Base-by-base conservation (phyloP, 2,797 vertebrate genomes). In the Acipenser oxyrinchus region DNA sequence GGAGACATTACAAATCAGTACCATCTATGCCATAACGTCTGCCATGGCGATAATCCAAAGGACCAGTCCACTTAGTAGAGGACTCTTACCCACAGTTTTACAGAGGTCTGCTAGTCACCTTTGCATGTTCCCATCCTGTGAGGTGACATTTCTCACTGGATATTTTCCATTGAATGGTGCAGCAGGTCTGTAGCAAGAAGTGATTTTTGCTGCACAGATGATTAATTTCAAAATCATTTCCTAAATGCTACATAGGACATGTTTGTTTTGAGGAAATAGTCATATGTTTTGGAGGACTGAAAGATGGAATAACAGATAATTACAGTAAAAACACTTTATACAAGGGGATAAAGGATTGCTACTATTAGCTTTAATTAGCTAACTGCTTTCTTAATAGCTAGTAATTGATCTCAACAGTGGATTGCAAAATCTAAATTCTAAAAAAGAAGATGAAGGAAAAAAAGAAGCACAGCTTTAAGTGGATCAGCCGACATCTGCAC, bases 161-260 rank as follows among this genome's bases (percentile, higher is more conserved):
- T 49, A 63, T 62, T 68, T 70, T 71, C 64, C 66, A 68, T 66
- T 50, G 59, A 65, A 66, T 69, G 65, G 69, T 48, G 55, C 50
- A 23, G 67, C 64, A 64, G 65, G 73, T 72, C 79, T 73, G 75
- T 75, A 76, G 75, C 78, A 79, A 86, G 37, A 5, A 87, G 84
- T 83, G 81, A 87, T 85, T 86, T 83, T 81, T 84, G 82, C 84
- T 87, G 83, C 76, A 81, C 81, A 81, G 69, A 84, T 90, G 90
- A 91, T 92, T 90, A 89, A 92, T 90, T 87, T 80, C 75, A 81
- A 86, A 86, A 88, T 89, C 86, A 88, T 81, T 89, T 89, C 88
- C 81, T 88, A 89, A 90, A 90, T 10, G 87, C 84, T 82, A 79
- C 78, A 77, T 80, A 75, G 77, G 83, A 87, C 75, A 83, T 87